Evolutionary conservation across 2,888 invertebrate species (phyloP).

Genomic region (Rhagonycha lutea): DNA sequence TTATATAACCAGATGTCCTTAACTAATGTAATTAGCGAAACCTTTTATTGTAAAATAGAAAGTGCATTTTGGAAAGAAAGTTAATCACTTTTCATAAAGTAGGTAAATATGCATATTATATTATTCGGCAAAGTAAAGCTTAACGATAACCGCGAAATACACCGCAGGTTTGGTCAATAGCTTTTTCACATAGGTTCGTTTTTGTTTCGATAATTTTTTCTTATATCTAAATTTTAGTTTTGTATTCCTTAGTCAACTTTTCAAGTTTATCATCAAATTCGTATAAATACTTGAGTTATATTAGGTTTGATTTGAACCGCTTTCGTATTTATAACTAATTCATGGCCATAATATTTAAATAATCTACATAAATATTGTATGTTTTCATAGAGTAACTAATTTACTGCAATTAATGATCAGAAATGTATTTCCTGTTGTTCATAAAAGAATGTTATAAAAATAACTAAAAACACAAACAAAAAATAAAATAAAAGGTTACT

Average conservation of each 20-base stretch:
- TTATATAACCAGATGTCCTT: not conserved
- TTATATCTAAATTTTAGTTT: not conserved
- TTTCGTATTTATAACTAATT: not conserved
- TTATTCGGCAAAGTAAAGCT: not conserved
- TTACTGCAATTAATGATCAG: not conserved
- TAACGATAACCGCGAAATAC: not conserved
- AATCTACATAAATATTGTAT: not conserved
- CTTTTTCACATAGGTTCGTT: too few species aligned
- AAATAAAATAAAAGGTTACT: conserved; percentile 9
- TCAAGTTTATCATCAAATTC: not conserved
- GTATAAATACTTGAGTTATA: not conserved
- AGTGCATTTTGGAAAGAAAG: not conserved
- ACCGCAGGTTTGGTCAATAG: too few species aligned
- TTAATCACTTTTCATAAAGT: not conserved
- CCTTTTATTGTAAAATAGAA: not conserved
- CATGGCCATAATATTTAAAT: not conserved
- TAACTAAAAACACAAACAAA: not conserved
- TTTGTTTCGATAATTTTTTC: not conserved
- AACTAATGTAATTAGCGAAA: not conserved
- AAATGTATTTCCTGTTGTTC: not conserved
- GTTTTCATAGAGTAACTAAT: not conserved
- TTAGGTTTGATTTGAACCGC: not conserved
- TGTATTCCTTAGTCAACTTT: not conserved
- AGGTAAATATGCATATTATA: too few species aligned
- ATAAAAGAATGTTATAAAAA: not conserved